These are phyloP conservation scores for Aspidoscelis tigris DNA, from an alignment of 2,113 vertebrate genomes.

Conservation along the genomic window DNA sequence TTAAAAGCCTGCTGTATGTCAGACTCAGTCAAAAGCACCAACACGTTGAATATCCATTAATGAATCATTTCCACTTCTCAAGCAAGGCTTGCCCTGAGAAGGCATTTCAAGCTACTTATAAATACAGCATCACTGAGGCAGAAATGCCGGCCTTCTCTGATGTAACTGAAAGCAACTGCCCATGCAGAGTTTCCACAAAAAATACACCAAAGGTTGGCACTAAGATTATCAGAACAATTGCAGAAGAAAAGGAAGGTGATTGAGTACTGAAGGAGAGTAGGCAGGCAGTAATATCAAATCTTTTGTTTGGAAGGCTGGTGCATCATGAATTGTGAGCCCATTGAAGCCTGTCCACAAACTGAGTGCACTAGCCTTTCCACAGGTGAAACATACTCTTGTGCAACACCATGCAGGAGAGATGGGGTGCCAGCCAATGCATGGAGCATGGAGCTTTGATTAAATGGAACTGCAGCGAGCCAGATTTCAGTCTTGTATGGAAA, in stretches of 20 bases:
- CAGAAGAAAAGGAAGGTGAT: neutral
- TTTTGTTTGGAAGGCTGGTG: slow-evolving; percentile 62
- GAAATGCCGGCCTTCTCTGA: slow-evolving; percentile 20
- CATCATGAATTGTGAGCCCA: slow-evolving; percentile 9
- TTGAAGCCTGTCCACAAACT: neutral
- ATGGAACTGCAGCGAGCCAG: too few relatives aligned
- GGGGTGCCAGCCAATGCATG: too few relatives aligned
- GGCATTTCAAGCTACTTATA: slow-evolving; percentile 13
- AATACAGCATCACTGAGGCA: neutral
- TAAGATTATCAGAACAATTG: neutral
- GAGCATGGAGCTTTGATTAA: too few relatives aligned
- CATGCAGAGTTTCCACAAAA: neutral
- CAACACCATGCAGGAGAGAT: too few relatives aligned
- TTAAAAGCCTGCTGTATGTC: slow-evolving; percentile 34
- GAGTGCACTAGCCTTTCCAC: too few relatives aligned
- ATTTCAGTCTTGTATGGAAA: too few relatives aligned
- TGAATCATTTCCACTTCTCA: slow-evolving; percentile 36
- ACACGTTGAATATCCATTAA: slow-evolving; percentile 30
- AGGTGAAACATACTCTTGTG: too few relatives aligned
- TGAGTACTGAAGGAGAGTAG: neutral
- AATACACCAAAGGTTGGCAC: neutral
- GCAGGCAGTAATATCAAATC: slow-evolving; percentile 33
- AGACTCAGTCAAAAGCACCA: slow-evolving; percentile 24
- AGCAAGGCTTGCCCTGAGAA: slow-evolving; percentile 27
- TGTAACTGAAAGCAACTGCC: neutral